Base-by-base conservation (phyloP, 2,888 invertebrate species). In the Digitonthophagus gazella region DNA sequence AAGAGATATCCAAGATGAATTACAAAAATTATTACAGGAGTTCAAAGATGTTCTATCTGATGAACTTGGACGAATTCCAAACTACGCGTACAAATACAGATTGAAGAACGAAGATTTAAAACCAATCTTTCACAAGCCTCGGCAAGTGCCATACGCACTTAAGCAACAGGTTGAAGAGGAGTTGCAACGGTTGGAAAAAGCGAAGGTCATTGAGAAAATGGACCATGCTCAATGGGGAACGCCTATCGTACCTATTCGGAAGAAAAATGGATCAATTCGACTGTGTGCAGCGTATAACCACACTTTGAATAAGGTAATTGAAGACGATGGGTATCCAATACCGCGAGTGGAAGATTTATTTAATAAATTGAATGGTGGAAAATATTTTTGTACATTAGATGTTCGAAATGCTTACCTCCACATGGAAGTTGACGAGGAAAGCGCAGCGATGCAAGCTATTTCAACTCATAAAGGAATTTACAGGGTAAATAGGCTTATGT, bases 401-500 rank as follows among this genome's bases (percentile, higher is more conserved):
- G 67, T 75, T 3, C 58, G 44, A 28, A 68, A 72, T 54, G 73
- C 73, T 4, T 74, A 74, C 54, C 56, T 74, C 64, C 71, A 74
- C 57, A 67, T 73, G 67, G 14, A 69, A 61, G 66, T 74, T 11
- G 71, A 74, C 67, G 71, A 72, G 1, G 64, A 65, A 14, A 73
- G 69, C 56, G 57, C 68, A 15, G 66, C 74, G 44, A 77, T 61
- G 65, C 64, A 67, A 64, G 67, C 64, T 6, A 67, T 67, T 15
- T 64, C 75, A 72, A 77, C 78, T 58, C 74, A 75, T 70, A 76
- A 75, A 71, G 76, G 76, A 0, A 71, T 74, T 2, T 80, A 74
- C 68, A 78, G 75, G 65, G 76, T 77, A 6, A 75, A 76, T 16
- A 69, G 78, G 61, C 64, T 78, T 8, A 77, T 76, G 75, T 79